Base-by-base conservation (phyloP, 2,888 invertebrate species). In the Eilema griseolum region DNA sequence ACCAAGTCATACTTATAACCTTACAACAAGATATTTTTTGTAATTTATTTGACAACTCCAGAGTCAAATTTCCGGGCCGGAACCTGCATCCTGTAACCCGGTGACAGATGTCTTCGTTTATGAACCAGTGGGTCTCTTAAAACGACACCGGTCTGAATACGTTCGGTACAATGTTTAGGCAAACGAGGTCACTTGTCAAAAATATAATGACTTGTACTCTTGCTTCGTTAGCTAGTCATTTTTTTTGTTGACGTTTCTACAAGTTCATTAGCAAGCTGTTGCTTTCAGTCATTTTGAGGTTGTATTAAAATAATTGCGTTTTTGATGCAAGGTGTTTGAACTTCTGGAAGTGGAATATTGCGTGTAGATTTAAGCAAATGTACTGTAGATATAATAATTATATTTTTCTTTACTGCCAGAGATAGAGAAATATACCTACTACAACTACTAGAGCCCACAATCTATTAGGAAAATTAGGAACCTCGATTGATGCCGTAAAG, bases 31-130 rank as follows among this genome's bases (percentile, higher is more conserved):
- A 82, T 73, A 72, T 73, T 78, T 80, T 82, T 77, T 73, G 73
- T 82, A 85, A 84, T 82, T 81, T 86, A 85, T 87, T 86, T 84
- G 72, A 77, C 73, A 66, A 79, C 75, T 64, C 74, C 41, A 79
- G 82, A 80, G 78, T 85, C 84, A 84, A 87, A 87, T 87, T 86
- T 87, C 87, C 87, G 86, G 83, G 61, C 74, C 66, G 73, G n/a
- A 74, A 76, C 76, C 75, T 63, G 76, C 75, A 77, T 77, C 78
- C 78, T 74, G 79, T 80, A 75, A 76, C 79, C 78, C 77, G 64
- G 71, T 85, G 86, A 86, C 87, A 87, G 83, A 87, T 86, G 83
- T 86, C 83, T 87, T 86, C 84, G 85, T 86, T 83, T 82, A 75
- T 77, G 64, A 69, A 67, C 79, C 69, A 72, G 75, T 77, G 71